phyloP scores from a whole-genome alignment of 1,140 invertebrate species.

The Penaeus japonicus region DNA sequence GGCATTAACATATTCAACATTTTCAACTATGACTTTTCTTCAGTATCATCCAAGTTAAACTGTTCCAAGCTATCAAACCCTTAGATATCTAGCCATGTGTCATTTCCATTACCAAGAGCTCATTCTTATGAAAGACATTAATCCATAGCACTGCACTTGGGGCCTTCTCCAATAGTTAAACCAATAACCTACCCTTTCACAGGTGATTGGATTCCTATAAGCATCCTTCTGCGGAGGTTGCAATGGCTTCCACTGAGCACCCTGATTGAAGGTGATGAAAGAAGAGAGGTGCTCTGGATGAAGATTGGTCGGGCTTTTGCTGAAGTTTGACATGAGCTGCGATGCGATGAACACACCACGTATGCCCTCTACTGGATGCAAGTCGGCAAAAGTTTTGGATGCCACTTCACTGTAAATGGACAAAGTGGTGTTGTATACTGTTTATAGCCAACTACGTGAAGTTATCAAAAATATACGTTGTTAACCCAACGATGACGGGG shows the following conservation, averaged over 20 bases:
- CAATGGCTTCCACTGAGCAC: conserved; percentile 80
- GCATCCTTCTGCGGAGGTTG: conserved; percentile 74
- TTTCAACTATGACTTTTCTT: not conserved
- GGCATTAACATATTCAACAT: not conserved
- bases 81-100: no score
- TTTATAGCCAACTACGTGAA: not conserved
- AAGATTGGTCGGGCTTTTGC: conserved; percentile 65
- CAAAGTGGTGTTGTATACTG: not conserved
- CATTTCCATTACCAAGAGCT: no score
- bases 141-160: no score
- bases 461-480: no score
- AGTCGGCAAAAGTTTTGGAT: conserved; percentile 84
- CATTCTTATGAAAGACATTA: no score
- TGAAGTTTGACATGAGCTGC: conserved; percentile 70
- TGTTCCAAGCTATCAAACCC: not conserved
- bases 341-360: conserved; percentile 90
- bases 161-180: no score
- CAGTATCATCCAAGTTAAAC: not conserved
- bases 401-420: conserved; percentile 65
- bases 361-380: conserved; percentile 87
- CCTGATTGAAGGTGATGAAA: conserved; percentile 88
- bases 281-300: conserved; percentile 78
- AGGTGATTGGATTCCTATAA: conserved; percentile 73
- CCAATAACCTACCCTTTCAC: conserved; percentile 65
- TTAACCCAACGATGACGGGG: no score